Evolutionary conservation across 2,888 invertebrate genomes (phyloP), one percentile per base, ranked within the genome.

Genomic region (Charanyca ferruginea): DNA sequence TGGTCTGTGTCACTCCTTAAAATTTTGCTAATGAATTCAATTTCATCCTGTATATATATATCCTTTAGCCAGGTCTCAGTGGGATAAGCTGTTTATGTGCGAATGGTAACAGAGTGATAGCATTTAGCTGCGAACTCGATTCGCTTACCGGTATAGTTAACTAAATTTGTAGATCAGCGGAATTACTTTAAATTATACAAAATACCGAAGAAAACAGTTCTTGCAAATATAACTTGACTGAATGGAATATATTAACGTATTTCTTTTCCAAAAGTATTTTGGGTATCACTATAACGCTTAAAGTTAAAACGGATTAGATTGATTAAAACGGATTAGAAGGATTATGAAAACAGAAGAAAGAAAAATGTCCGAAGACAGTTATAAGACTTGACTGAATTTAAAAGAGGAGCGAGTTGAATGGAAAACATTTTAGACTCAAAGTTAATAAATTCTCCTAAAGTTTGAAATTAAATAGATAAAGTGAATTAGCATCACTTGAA

Each of bases 391-490:
- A 32, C 49, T 58, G 53, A 60, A 74, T 58, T 74, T 71, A 54
- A 61, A 74, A 74, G n/a, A n/a, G 61, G 61, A 76, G 77, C 58
- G 48, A 75, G 66, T 75, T 65, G 44, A 62, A 78, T 67, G 47
- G 41, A 68, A 76, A 80, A 61, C 66, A 66, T 65, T 79, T 69
- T 48, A 67, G 45, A 66, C 45, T 65, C 52, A 48, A 60, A 70
- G 45, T 78, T 78, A 65, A 80, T 67, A 72, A 63, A 76, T 72
- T 73, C 57, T 47, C 54, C n/a, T 49, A 53, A 79, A 77, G 60
- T 75, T 66, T 57, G 41, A 61, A 74, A 62, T 72, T 42, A 65
- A 77, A 74, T 77, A 77, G 65, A 70, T 79, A 72, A 72, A 74
- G 52, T 75, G 66, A 80, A 73, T 75, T 75, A 80, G 60, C 53